Evolutionary conservation across 2,113 vertebrate genomes (phyloP), one percentile per base, ranked within the genome.

Genomic region (Marmota flaviventris): DNA sequence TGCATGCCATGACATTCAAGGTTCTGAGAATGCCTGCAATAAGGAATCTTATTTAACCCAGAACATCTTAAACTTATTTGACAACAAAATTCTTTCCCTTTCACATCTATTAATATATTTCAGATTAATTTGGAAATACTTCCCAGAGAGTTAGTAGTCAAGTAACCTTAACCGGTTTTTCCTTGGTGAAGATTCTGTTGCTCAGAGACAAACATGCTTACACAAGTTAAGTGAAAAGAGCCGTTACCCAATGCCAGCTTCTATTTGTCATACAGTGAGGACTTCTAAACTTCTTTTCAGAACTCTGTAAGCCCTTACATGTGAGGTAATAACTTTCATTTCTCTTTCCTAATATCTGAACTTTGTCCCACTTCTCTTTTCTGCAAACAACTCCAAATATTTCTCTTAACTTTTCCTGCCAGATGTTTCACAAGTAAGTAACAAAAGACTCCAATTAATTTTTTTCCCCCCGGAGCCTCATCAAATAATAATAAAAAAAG

Each of bases 381-480:
- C 93, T 86, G 56, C 91, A 65, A 91, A 69, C 14, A 27, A 72
- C 39, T 53, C 75, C 93, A 73, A 89, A 34, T 45, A 24, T 89
- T 92, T 78, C 25, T 82, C 87, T 45, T 25, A 69, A 75, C 45
- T 89, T 91, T 89, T 37, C 53, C 45, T 89, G 24, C 45, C 91
- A 95, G 78, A 97, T 73, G 29, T 96, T 72, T 77, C 63, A 95
- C 51, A 88, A 91, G 78, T 61, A 65, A 92, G 83, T 32, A 86
- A 93, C 29, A 51, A 89, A 91, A 72, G 58, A 8, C 22, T 73
- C 42, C 65, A 78, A 39, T 92, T 76, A 77, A 72, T 32, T 77
- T 93, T 93, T 93, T 72, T 84, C 8, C 34, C 61, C 22, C 61
- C 77, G 77, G 27, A 53, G 24, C 34, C 17, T 94, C 75, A 78